Conservation (phyloP, 1,140 invertebrate species). For the Eriocheir sinensis region DNA sequence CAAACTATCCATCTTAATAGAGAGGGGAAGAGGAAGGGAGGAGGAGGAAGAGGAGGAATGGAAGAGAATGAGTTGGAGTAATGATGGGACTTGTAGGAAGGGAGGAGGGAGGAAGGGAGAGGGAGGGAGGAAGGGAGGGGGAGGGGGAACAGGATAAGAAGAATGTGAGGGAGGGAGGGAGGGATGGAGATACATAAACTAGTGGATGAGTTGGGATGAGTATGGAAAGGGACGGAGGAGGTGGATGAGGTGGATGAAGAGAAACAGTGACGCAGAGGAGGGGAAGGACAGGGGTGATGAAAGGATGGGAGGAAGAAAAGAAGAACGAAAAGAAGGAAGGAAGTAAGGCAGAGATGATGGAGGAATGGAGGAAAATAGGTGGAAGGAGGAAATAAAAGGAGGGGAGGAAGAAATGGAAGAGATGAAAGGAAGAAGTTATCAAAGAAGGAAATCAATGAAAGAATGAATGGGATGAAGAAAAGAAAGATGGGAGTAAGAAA, state of each 20-base stretch:
- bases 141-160: slow-evolving; percentile 36
- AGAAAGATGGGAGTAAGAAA: too few relatives aligned
- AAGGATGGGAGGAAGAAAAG: neutral
- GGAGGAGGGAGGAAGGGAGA: neutral
- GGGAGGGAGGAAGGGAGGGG: slow-evolving; percentile 24
- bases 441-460: too few relatives aligned
- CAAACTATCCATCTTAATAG: too few relatives aligned
- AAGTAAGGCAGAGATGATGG: neutral
- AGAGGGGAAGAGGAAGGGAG: neutral
- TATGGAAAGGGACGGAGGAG: neutral
- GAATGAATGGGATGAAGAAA: too few relatives aligned
- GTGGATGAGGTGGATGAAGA: neutral
- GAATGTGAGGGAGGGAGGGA: too few relatives aligned
- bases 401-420: too few relatives aligned
- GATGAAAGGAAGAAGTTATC: too few relatives aligned
- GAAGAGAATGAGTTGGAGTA: neutral
- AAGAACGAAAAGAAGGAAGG: neutral
- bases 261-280: too few relatives aligned
- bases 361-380: neutral
- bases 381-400: neutral
- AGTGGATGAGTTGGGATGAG: too few relatives aligned
- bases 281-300: neutral
- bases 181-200: too few relatives aligned
- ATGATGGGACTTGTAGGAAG: neutral
- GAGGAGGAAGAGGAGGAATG: neutral